Evolutionary conservation across 2,113 vertebrate genomes (phyloP), one percentile per base, ranked within the genome.

Genomic region (Donacobius atricapilla): DNA sequence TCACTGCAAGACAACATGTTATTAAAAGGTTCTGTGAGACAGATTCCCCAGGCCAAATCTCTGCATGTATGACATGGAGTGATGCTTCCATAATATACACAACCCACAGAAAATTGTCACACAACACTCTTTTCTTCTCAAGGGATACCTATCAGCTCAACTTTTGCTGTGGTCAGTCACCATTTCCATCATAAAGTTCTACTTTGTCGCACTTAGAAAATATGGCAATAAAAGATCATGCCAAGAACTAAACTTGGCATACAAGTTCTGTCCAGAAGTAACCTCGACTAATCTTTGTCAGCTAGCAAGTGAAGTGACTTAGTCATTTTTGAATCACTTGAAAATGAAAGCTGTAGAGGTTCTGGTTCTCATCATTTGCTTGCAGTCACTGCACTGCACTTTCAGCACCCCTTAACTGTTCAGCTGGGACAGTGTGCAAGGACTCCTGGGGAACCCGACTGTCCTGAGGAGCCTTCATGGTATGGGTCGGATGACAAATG

Each of bases 161-260:
- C 30, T 69, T 82, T n/a, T 66, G 47, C 70, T 91, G 69, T 50
- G 73, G 58, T 92, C 95, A 65, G 53, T 92, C 94, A 97, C 35
- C 56, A 68, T 94, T 97, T 96, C 94, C 94, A 88, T 70, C 71
- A 75, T n/a, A 30, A 87, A 86, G 17, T 63, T 76, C 56, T 71
- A 83, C 21, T 79, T 68, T 70, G 86, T 83, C 6, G 3, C 71
- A 60, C 79, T 96, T 90, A 83, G 5, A 92, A 97, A 95, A 93
- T 75, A 85, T 0, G 10, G 64, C 76, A 93, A 87, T 96, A 96
- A 97, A 97, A 89, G 40, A 84, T 2, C 77, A 54, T 2, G 90
- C 96, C 90, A 96, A 96, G 88, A 93, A 93, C n/a, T 76, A 75
- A 95, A 96, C 68, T 81, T 94, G 84, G 94, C 92, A 64, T 13